phyloP scores from a whole-genome alignment of 2,113 vertebrate species.

The Tachycineta bicolor region DNA sequence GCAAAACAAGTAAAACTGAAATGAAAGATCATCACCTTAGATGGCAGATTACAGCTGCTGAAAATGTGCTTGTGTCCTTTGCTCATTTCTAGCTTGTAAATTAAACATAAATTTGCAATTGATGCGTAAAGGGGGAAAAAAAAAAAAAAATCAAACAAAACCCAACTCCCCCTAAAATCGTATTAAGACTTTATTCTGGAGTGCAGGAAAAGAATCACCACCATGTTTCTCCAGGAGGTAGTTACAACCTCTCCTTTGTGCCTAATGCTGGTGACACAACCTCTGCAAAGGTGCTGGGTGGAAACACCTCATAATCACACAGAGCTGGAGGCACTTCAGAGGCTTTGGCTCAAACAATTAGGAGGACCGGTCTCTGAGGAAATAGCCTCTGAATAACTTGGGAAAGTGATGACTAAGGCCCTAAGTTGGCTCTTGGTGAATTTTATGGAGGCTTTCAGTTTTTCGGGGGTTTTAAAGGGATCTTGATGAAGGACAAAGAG shows the following conservation, averaged over 20 bases:
- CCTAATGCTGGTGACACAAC: not conserved
- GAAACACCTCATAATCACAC: not conserved
- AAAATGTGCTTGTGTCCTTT: not conserved
- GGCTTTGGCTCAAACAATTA: not conserved
- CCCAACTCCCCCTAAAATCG: fast-evolving
- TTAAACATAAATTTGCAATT: not conserved
- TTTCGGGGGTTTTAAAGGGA: not conserved
- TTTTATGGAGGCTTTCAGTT: not conserved
- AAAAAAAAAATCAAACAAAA: not conserved
- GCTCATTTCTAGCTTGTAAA: not conserved
- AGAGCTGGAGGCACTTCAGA: not conserved
- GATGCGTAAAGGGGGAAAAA: not conserved
- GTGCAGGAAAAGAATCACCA: not conserved
- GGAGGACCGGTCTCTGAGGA: not conserved
- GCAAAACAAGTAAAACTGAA: not conserved
- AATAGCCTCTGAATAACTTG: not conserved
- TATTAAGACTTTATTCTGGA: not conserved
- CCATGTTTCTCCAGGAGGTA: not conserved
- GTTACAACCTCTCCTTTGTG: not conserved
- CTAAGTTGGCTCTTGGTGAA: not conserved
- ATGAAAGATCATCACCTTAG: not conserved
- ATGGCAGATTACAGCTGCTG: not conserved
- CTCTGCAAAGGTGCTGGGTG: not conserved
- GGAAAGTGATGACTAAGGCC: conserved; percentile 6
- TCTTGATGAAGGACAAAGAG: not conserved